Evolutionary conservation across 1,140 invertebrate genomes (phyloP).

Genomic region (Phocides pigmalion): DNA sequence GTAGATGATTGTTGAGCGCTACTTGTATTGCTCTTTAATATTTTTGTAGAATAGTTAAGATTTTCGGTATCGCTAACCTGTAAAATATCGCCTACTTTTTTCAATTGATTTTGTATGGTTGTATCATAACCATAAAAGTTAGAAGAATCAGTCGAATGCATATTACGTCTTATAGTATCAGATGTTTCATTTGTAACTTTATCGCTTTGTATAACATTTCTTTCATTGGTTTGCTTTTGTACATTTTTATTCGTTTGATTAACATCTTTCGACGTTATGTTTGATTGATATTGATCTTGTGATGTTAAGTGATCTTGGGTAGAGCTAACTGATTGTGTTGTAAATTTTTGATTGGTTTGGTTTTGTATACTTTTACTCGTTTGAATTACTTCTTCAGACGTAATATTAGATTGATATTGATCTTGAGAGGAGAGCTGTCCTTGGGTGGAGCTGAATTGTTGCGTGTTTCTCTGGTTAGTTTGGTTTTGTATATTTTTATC

Average conservation of each 20-base stretch:
- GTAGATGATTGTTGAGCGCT: conserved; percentile 81
- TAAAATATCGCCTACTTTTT: conserved; percentile 72
- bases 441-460: conserved; percentile 56
- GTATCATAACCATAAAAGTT: conserved; percentile 76
- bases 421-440: conserved; percentile 46
- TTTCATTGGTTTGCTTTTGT: conserved; percentile 28
- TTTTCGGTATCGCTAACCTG: conserved; percentile 65
- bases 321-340: conserved; percentile 24
- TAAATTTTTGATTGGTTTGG: conserved; percentile 21
- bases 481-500: conserved; percentile 26
- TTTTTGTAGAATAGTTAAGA: conserved; percentile 74
- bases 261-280: conserved; percentile 25
- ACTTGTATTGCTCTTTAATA: conserved; percentile 76
- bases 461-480: conserved; percentile 26
- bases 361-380: conserved; percentile 25
- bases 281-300: conserved; percentile 31
- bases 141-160: conserved; percentile 71
- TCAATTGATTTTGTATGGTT: conserved; percentile 71
- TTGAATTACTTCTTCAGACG: conserved; percentile 28
- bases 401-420: conserved; percentile 21
- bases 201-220: conserved; percentile 25
- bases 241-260: conserved; percentile 21
- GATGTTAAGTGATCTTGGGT: conserved; percentile 49
- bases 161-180: conserved; percentile 50
- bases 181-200: conserved; percentile 41